These are phyloP conservation scores for Gymnopithys bicolor DNA, from an alignment of 2,797 vertebrate genomes.

Conservation along the genomic window DNA sequence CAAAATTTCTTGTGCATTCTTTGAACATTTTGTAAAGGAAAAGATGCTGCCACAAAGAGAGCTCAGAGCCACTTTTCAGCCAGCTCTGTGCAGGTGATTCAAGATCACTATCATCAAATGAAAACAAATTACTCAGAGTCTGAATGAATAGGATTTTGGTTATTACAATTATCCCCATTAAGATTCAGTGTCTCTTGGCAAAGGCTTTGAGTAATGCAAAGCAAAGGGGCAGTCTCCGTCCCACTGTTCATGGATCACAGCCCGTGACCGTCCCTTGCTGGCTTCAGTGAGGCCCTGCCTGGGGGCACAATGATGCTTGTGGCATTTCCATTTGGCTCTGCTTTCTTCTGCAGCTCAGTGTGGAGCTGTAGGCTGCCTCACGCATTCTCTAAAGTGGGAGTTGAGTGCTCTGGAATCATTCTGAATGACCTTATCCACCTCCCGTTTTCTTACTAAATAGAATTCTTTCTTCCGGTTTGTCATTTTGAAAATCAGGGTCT, in stretches of 20 bases:
- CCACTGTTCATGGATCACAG: rapidly evolving
- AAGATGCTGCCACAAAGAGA: background rate
- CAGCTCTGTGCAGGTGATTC: background rate
- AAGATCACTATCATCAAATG: background rate
- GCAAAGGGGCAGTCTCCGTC: background rate
- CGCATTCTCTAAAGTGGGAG: background rate
- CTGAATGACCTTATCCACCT: background rate
- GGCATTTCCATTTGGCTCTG: background rate
- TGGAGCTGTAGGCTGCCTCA: background rate
- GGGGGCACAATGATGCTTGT: background rate
- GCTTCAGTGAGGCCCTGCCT: background rate
- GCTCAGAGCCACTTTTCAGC: rapidly evolving
- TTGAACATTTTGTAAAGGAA: background rate
- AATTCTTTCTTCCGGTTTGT: background rate
- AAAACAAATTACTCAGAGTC: background rate
- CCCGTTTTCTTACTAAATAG: background rate
- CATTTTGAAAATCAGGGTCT: background rate
- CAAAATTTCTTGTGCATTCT: background rate
- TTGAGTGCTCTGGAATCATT: background rate
- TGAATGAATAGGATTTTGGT: background rate
- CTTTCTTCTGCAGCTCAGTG: rapidly evolving
- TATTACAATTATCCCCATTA: background rate
- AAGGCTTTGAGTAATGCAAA: background rate
- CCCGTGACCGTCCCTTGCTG: background rate
- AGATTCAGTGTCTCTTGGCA: background rate